phyloP scores from a whole-genome alignment of 2,888 invertebrate genomes.

The Chrysopilus asiliformis region DNA sequence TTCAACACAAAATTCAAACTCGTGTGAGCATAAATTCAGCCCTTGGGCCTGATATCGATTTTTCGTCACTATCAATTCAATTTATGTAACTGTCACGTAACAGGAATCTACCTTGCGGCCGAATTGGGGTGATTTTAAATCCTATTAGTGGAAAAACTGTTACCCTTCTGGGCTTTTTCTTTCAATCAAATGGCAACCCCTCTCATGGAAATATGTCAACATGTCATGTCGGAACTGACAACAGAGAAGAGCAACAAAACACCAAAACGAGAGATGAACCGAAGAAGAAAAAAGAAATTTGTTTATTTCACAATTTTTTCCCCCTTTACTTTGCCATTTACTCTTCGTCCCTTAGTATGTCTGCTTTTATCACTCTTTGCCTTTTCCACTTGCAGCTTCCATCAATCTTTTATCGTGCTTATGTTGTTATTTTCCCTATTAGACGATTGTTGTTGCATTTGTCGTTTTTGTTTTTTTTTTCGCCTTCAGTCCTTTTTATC shows the following conservation, averaged over 20 bases:
- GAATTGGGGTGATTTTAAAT: slow-evolving; percentile 11
- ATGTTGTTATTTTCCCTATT: no score
- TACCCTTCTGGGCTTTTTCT: slow-evolving; percentile 10
- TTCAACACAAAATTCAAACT: slow-evolving; percentile 7
- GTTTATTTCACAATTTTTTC: no score
- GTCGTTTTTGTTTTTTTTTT: no score
- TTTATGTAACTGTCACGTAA: slow-evolving; percentile 16
- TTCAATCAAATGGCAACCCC: slow-evolving; percentile 9
- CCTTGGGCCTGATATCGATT: slow-evolving; percentile 12
- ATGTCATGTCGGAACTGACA: slow-evolving; percentile 9
- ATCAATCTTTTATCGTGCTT: no score
- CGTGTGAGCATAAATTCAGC: slow-evolving; percentile 3
- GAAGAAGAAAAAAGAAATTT: neutral
- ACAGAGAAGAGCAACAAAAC: neutral
- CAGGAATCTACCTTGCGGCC: slow-evolving; percentile 13
- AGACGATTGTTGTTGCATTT: no score
- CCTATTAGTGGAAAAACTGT: slow-evolving; percentile 11
- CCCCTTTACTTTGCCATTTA: no score
- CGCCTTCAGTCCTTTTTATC: no score
- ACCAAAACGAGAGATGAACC: neutral
- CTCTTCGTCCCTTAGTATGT: no score
- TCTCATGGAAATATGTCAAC: slow-evolving; percentile 8
- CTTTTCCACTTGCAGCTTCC: no score
- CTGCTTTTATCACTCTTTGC: no score
- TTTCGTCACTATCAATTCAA: slow-evolving; percentile 15